These are phyloP conservation scores for Polypedilum vanderplanki DNA, from an alignment of 1,140 invertebrate species.

Conservation along the genomic window DNA sequence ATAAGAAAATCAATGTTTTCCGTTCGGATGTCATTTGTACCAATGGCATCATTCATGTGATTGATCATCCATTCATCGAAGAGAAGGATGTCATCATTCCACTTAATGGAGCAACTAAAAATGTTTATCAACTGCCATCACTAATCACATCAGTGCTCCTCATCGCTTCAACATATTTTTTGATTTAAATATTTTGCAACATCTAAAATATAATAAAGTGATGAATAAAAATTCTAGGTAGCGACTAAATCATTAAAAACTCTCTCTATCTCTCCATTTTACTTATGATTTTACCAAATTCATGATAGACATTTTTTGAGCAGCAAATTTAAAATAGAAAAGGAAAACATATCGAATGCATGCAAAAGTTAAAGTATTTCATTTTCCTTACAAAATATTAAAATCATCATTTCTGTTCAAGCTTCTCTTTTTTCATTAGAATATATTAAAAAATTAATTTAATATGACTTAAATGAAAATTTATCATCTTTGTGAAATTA, in stretches of 20 bases:
- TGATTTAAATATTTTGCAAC: background rate
- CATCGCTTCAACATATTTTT: slow-evolving; percentile 1
- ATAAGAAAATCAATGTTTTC: slow-evolving; percentile 72
- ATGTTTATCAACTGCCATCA: slow-evolving; percentile 32
- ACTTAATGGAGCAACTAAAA: slow-evolving; percentile 44
- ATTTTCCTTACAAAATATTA: background rate
- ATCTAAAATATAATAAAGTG: background rate
- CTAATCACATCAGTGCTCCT: background rate
- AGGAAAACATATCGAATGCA: slow-evolving; percentile 24
- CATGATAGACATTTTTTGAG: no score
- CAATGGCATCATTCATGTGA: slow-evolving; percentile 89
- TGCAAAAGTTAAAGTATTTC: background rate
- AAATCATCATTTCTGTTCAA: background rate
- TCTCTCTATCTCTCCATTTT: background rate
- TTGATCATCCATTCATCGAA: slow-evolving; percentile 73
- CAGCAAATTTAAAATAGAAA: background rate
- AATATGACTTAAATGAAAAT: no score
- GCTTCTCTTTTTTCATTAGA: background rate
- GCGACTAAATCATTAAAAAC: background rate
- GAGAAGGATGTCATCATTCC: slow-evolving; percentile 71
- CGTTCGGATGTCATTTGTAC: slow-evolving; percentile 84
- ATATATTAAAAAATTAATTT: no score
- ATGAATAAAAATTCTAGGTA: background rate
- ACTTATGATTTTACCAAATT: background rate
- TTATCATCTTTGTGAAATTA: no score